These are phyloP conservation scores for Polyommatus icarus DNA, from an alignment of 2,888 invertebrate species.

Conservation along the genomic window DNA sequence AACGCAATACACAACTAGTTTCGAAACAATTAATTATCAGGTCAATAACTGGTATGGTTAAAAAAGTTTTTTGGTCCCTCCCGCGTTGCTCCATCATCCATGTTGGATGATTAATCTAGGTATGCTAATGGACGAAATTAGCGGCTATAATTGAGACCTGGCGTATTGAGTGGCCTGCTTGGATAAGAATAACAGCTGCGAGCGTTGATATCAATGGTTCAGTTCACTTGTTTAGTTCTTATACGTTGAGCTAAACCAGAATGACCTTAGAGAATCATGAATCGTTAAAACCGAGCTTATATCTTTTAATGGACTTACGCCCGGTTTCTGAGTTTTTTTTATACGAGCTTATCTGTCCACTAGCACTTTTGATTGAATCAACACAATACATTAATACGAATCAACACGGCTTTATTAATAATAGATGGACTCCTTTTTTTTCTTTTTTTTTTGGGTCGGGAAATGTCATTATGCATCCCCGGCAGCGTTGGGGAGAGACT, in stretches of 20 bases:
- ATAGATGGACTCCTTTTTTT: too few species aligned
- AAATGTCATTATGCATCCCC: too few species aligned
- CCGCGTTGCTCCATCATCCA: not conserved
- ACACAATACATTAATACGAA: too few species aligned
- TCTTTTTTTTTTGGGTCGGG: too few species aligned
- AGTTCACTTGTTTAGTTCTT: not conserved
- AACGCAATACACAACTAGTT: too few species aligned
- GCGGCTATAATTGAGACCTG: slow-evolving; percentile 7
- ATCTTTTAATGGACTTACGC: not conserved
- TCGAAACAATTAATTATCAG: too few species aligned
- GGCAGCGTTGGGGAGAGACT: too few species aligned
- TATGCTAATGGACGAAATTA: not conserved
- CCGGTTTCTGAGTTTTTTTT: not conserved
- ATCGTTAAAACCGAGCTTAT: not conserved
- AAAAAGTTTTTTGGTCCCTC: not conserved
- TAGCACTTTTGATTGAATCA: too few species aligned
- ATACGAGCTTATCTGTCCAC: too few species aligned
- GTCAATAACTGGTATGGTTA: not conserved
- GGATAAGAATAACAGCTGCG: slow-evolving; percentile 6
- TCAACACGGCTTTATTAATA: too few species aligned
- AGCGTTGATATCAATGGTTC: not conserved
- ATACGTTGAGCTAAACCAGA: not conserved
- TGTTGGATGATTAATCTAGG: not conserved
- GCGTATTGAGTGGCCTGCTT: not conserved
- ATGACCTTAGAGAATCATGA: not conserved